Percentiles rank a stretch among this genome's conserved stretches.
These are phyloP conservation scores for Idris sp. DNA, from an alignment of 1,140 invertebrate genomes.

Conservation along the genomic window DNA sequence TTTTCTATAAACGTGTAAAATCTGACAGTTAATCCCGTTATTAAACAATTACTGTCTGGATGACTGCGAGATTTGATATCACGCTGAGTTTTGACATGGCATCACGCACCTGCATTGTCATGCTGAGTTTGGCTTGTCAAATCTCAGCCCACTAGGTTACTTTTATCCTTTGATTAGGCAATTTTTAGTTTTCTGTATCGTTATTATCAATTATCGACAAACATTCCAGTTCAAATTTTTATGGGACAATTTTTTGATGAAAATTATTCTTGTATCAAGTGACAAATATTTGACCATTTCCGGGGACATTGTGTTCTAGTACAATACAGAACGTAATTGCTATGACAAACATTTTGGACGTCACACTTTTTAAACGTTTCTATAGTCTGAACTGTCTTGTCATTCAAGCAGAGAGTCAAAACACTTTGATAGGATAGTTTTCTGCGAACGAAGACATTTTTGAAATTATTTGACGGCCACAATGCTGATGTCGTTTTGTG, in stretches of 20 bases:
- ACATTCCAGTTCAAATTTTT: no score
- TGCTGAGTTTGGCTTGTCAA: slow-evolving; percentile 70
- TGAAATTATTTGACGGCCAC: slow-evolving; percentile 24
- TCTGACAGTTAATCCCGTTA: slow-evolving; percentile 70
- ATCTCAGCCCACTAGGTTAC: slow-evolving; percentile 53
- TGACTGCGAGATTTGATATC: slow-evolving; percentile 71
- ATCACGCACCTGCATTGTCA: slow-evolving; percentile 78
- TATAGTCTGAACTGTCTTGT: slow-evolving; percentile 55
- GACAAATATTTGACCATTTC: slow-evolving; percentile 14
- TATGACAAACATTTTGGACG: slow-evolving; percentile 44
- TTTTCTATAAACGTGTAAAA: slow-evolving; percentile 69
- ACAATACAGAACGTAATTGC: slow-evolving; percentile 42
- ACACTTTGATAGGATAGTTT: slow-evolving; percentile 65
- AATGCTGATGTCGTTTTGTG: slow-evolving; percentile 41
- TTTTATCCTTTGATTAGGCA: slow-evolving; percentile 61
- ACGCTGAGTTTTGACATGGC: slow-evolving; percentile 78
- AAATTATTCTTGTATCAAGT: neutral
- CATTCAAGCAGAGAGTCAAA: slow-evolving; percentile 69
- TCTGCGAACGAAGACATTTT: slow-evolving; percentile 33
- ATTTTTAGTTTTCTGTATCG: slow-evolving; percentile 7
- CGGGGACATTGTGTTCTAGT: slow-evolving; percentile 11
- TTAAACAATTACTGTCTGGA: slow-evolving; percentile 74
- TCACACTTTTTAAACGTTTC: slow-evolving; percentile 48
- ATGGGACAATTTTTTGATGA: no score
- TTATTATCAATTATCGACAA: slow-evolving; percentile 29